Evolutionary conservation across 2,797 vertebrate species (phyloP), one percentile per base, ranked within the genome.

Genomic region (Hyperoplus lanceolatus): DNA sequence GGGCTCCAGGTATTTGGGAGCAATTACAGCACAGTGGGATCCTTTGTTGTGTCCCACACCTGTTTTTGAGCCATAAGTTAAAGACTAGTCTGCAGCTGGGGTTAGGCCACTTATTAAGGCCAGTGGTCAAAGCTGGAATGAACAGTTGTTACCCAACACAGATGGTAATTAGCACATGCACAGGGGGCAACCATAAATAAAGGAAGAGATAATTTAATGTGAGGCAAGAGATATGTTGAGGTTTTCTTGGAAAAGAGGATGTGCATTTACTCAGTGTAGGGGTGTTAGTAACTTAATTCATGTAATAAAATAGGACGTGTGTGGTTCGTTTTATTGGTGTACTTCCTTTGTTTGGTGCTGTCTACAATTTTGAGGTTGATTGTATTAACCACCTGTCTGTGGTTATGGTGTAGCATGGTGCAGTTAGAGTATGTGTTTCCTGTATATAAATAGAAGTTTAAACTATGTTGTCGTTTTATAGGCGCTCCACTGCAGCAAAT

Each of bases 31-130:
- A 94, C 89, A 94, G 89, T 89, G 84, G 73, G 78, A 88, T 64
- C 86, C 90, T 94, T 93, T 95, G 92, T 95, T 89, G 91, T 91
- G 75, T 82, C 91, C 88, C 93, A 95, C 93, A 95, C 93, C 93
- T 95, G 93, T 93, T 93, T 29, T 87, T 71, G 55, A 84, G 79
- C 82, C 79, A 71, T 92, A 79, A 87, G 82, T 84, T 93, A 88
- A 88, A 89, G 88, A 83, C 88, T 41, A 50, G 83, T 74, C 79
- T 80, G 85, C 90, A 87, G 85, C 89, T 89, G 89, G 62, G 67
- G 29, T 60, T 70, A 51, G 86, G 84, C 77, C 89, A 82, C 88
- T 91, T 83, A 92, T 92, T 94, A 92, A 88, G 86, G 73, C 82
- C 61, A 70, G 62, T 75, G 81, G 83, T 82, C 84, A 68, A 72